Base-by-base conservation (phyloP, 2,888 invertebrate species). In the Mesochorus sp. region DNA sequence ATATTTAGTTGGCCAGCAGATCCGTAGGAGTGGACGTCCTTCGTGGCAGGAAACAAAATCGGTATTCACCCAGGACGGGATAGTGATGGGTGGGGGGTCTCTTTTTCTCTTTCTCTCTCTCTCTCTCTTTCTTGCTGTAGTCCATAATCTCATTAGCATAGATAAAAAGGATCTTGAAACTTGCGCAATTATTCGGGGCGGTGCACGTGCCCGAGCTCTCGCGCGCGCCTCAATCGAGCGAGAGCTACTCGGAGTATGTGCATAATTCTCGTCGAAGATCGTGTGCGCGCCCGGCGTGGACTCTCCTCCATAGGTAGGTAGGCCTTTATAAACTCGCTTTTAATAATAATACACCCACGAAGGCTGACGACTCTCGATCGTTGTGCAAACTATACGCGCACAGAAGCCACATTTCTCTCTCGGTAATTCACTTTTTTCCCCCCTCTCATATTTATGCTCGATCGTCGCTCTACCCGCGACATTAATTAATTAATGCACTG, bases 21-120 rank as follows among this genome's bases (percentile, higher is more conserved):
- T 70, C 74, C 74, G 74, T 78, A 64, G 78, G 78, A 80, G 80
- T 80, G 80, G 77, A 76, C 80, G 80, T 80, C 80, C 80, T 80
- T 80, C 80, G 51, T 73, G 64, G 51, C 80, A 73, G 76, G 80
- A 76, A 73, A 77, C 77, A 77, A 80, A 80, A 80, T 76, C 77
- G 68, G 72, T 72, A 70, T 80, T 76, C 73, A 76, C 70, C 80
- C 70, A 64, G 62, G 61, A 53, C 66, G 44, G 57, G 66, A 67
- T 67, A 47, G 53, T 17, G 4, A 12, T 17, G 8, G 66, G 24
- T 14, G 24, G 24, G 59, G 8, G 39, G 14, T 6, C 6, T n/a
- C 8, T 39, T 8, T 10, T 19, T 28, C 37, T 59, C 53, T 64
- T 10, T 62, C 17, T 31, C 55, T 55, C 14, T 39, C 26, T 34